Conservation (phyloP, 2,113 vertebrate species). For the Paramormyrops kingsleyae region DNA sequence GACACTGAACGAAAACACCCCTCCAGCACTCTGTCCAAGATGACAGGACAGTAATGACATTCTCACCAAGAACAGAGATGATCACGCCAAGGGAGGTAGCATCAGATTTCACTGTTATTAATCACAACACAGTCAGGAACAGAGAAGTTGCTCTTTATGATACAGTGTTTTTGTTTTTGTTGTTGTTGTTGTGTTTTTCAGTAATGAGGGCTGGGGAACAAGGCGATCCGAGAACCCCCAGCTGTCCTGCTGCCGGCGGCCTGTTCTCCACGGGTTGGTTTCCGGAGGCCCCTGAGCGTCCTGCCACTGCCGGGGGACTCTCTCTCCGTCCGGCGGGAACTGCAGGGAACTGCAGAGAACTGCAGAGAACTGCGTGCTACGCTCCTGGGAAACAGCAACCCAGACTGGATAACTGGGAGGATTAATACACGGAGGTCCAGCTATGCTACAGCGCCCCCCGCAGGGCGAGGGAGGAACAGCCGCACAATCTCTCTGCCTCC, state of each 20-base stretch:
- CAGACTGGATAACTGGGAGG: neutral
- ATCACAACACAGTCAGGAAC: neutral
- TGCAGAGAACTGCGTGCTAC: neutral
- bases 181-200: neutral
- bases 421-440: neutral
- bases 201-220: neutral
- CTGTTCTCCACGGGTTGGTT: conserved; percentile 43
- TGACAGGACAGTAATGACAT: neutral
- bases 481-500: neutral
- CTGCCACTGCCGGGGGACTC: neutral
- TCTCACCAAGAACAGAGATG: neutral
- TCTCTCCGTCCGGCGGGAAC: neutral
- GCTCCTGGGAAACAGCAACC: neutral
- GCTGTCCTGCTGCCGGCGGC: conserved; percentile 33
- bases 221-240: conserved; percentile 21
- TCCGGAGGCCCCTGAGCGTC: conserved; percentile 18
- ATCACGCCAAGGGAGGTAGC: neutral
- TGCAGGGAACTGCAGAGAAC: neutral
- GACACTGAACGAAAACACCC: neutral
- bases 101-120: neutral
- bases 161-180: neutral
- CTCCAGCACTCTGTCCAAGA: neutral
- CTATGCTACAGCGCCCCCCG: neutral
- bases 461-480: neutral
- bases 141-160: neutral